These are phyloP conservation scores for Theristicus caerulescens DNA, from an alignment of 2,113 vertebrate genomes.

Conservation along the genomic window DNA sequence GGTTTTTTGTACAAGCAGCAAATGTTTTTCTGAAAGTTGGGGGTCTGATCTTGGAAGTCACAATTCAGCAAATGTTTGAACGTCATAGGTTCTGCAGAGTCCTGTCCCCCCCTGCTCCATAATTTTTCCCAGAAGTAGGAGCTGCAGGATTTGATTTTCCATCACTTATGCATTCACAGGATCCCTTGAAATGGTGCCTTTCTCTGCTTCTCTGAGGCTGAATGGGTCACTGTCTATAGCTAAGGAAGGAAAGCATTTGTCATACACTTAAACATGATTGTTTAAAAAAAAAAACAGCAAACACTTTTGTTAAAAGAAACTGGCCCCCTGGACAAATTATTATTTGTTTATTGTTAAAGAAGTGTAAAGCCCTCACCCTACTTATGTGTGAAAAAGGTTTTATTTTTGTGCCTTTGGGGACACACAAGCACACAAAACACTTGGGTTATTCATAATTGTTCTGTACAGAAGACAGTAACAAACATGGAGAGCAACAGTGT, in stretches of 20 bases:
- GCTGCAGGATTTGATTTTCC: not conserved
- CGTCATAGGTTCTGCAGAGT: not conserved
- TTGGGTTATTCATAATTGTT: not conserved
- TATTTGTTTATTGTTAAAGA: not conserved
- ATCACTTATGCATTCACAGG: not conserved
- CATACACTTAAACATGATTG: not conserved
- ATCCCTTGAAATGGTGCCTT: not conserved
- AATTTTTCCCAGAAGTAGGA: not conserved
- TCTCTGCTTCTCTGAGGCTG: not conserved
- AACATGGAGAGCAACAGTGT: not conserved
- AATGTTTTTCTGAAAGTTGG: not conserved
- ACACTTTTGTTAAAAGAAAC: not conserved
- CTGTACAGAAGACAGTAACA: not conserved
- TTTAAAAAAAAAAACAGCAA: not conserved
- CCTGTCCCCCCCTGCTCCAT: rapidly evolving
- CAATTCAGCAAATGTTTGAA: not conserved
- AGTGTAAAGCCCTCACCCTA: not conserved
- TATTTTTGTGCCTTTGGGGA: not conserved
- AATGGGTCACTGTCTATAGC: not conserved
- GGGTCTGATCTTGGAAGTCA: not conserved
- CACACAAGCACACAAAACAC: not conserved
- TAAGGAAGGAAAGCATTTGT: not conserved
- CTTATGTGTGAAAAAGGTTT: not conserved
- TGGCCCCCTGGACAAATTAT: not conserved
- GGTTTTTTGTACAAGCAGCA: not conserved